phyloP scores from a whole-genome alignment of 2,797 vertebrate species.

The Pipistrellus kuhlii region DNA sequence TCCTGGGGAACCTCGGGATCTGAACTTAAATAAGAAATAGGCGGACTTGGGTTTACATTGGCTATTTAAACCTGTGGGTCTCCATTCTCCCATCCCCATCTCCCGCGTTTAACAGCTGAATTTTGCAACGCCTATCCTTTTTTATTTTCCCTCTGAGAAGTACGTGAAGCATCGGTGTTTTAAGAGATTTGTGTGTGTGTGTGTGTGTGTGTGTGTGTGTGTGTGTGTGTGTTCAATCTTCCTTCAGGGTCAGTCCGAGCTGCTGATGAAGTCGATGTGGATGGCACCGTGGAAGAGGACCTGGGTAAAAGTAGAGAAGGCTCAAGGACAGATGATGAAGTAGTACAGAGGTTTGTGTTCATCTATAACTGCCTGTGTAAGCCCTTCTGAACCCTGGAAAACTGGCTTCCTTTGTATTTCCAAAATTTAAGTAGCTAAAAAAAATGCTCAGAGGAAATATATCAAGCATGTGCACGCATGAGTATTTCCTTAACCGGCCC shows the following conservation, averaged over 20 bases:
- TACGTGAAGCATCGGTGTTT: fast-evolving
- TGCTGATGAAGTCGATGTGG: constrained; percentile 93
- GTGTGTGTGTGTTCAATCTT: neutral
- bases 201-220: no score
- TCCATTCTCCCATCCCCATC: neutral
- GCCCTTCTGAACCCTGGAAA: neutral
- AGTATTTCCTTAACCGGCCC: neutral
- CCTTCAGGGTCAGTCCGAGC: constrained; percentile 92
- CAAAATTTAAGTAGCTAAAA: neutral
- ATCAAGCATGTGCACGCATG: neutral
- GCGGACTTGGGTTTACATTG: neutral
- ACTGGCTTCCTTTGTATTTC: neutral
- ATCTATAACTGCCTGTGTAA: neutral
- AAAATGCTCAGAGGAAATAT: neutral
- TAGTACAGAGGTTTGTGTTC: constrained; percentile 93
- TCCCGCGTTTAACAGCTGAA: neutral
- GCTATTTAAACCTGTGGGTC: neutral
- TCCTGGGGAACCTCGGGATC: neutral
- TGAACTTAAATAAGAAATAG: neutral
- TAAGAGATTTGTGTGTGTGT: no score
- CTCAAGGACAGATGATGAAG: constrained; percentile 97
- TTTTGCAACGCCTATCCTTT: neutral
- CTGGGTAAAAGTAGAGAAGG: constrained; percentile 98
- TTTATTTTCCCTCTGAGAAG: neutral
- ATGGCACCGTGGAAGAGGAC: constrained; percentile 95